Conservation (phyloP, 2,113 vertebrate genomes). For the Malurus cyaneus region DNA sequence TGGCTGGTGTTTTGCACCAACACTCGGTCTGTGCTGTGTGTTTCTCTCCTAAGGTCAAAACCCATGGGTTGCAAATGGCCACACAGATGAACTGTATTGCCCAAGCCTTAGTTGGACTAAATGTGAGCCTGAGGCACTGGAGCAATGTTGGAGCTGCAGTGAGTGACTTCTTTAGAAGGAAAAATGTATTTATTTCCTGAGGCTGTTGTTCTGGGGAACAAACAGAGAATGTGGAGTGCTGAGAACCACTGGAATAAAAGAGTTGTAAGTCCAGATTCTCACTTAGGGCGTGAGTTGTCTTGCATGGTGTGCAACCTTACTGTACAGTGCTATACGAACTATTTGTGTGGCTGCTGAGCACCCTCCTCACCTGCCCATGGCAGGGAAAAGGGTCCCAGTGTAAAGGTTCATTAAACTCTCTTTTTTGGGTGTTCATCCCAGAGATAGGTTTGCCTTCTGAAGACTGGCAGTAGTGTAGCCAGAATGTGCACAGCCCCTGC, state of each 20-base stretch:
- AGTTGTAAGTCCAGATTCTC: background rate
- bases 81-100: background rate
- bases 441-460: background rate
- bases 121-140: background rate
- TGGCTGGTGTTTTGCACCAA: background rate
- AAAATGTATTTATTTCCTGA: background rate
- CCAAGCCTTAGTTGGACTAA: background rate
- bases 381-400: background rate
- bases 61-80: background rate
- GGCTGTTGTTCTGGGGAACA: background rate
- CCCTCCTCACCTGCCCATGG: background rate
- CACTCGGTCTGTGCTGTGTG: background rate
- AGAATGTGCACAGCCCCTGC: background rate
- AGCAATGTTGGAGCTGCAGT: background rate
- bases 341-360: background rate
- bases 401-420: background rate
- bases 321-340: fast-evolving
- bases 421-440: background rate
- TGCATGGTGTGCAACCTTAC: background rate
- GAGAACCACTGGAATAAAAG: background rate
- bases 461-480: background rate
- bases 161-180: background rate
- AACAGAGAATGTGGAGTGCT: background rate
- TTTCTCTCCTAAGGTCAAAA: background rate
- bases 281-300: background rate